Base-by-base conservation (phyloP, 2,797 vertebrate genomes). In the Myripristis murdjan region DNA sequence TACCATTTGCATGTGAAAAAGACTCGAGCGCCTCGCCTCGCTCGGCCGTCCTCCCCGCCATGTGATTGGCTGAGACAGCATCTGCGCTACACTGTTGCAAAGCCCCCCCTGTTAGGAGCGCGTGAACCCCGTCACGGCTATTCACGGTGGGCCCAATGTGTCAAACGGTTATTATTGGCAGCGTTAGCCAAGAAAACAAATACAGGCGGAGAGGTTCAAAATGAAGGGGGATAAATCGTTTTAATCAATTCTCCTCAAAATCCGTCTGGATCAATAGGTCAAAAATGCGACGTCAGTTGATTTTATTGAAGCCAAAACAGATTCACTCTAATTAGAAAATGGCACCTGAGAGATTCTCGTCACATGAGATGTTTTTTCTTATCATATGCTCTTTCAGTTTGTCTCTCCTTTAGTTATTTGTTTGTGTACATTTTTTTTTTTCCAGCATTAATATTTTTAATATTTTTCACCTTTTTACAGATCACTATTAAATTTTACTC, bases 1-100 rank as follows among this genome's bases (percentile, higher is more conserved):
- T 85, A 69, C 73, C 79, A 95, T 95, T 95, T 94, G 93, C 95
- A 95, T 95, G 85, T 94, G 93, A 95, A 95, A 94, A 93, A 91
- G 89, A 90, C 61, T 47, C 79, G 41, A 53, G 75, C 47, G 54
- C 81, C n/a, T 85, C 51, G 85, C 86, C 77, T 91, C 62, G 44
- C 79, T 55, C 33, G 2, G 78, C 60, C 67, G 67, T 72, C 69
- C 60, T 57, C 65, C 61, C 74, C 14, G 82, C 70, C 18, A 61
- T 22, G 1, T 66, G 80, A 91, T 90, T 92, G 89, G 90, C 75
- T 67, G 77, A 79, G 41, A 0, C 67, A 72, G 84, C 85, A 91
- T 90, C 92, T 88, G 92, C 43, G 79, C 85, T 77, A 91, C 83
- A 85, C 74, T 93, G 87, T 90, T 75, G 68, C 85, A 69, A 82